phyloP scores from a whole-genome alignment of 2,113 vertebrate genomes.

The Odontophorus gujanensis region DNA sequence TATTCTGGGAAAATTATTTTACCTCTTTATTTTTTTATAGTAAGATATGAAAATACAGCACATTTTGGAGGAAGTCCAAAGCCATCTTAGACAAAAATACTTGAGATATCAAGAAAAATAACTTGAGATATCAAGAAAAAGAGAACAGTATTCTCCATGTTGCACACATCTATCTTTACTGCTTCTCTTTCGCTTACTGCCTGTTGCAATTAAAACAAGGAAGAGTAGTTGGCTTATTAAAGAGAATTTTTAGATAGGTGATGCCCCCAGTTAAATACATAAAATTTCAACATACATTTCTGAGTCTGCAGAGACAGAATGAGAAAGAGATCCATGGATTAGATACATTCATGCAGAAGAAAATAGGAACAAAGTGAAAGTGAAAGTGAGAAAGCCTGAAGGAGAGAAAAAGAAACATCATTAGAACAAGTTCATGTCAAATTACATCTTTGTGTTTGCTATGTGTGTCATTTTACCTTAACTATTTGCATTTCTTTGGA shows the following conservation, averaged over 20 bases:
- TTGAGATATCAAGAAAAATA: not conserved
- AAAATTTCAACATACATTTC: slow-evolving; percentile 10
- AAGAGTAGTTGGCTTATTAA: not conserved
- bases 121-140: not conserved
- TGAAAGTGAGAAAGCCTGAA: not conserved
- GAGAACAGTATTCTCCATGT: not conserved
- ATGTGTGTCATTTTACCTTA: fast-evolving
- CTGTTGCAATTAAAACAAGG: not conserved
- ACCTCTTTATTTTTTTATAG: not conserved
- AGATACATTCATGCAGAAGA: not conserved
- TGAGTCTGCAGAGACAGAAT: not conserved
- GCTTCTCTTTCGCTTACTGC: not conserved
- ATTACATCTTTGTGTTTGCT: not conserved
- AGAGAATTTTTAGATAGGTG: not conserved
- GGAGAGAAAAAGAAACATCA: not conserved
- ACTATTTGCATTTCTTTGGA: not conserved
- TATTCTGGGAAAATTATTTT: not conserved
- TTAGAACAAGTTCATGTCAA: not conserved
- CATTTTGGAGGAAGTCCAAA: slow-evolving; percentile 22
- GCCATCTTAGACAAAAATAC: slow-evolving; percentile 40
- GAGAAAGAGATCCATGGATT: not conserved
- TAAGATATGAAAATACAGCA: slow-evolving; percentile 13
- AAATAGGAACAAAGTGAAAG: not conserved
- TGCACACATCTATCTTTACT: not conserved
- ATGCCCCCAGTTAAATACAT: not conserved